phyloP scores from a whole-genome alignment of 2,888 invertebrate species.

The Ochlodes sylvanus region DNA sequence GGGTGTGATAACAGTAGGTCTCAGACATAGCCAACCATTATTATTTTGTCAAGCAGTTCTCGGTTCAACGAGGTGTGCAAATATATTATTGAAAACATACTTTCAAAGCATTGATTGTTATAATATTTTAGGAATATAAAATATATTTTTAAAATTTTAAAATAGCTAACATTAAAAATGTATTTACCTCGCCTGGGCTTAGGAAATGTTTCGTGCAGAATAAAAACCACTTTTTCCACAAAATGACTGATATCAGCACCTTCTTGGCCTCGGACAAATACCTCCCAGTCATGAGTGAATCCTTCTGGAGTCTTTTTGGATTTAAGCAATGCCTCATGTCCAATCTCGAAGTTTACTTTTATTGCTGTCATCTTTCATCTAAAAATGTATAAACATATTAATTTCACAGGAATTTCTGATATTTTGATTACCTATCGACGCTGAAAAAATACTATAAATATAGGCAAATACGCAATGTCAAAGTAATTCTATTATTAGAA shows the following conservation, averaged over 20 bases:
- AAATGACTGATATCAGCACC: slow-evolving; percentile 95
- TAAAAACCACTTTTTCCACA: slow-evolving; percentile 96
- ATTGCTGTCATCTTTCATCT: slow-evolving; percentile 71
- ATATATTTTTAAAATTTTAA: too few species aligned
- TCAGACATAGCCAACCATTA: too few species aligned
- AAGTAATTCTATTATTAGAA: slow-evolving; percentile 50
- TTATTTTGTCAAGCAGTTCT: too few species aligned
- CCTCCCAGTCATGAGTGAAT: slow-evolving; percentile 99
- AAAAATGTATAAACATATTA: slow-evolving; percentile 45
- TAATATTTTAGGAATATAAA: too few species aligned
- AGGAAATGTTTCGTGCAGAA: slow-evolving; percentile 95
- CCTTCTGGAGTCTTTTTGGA: slow-evolving; percentile 94
- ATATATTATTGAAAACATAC: too few species aligned
- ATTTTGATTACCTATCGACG: slow-evolving; percentile 38
- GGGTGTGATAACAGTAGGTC: too few species aligned
- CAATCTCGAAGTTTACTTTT: slow-evolving; percentile 94
- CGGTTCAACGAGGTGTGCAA: too few species aligned
- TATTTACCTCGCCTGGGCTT: slow-evolving; percentile 94
- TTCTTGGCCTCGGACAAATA: slow-evolving; percentile 95
- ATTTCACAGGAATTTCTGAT: slow-evolving; percentile 27
- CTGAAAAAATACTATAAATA: slow-evolving; percentile 42
- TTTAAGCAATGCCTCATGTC: slow-evolving; percentile 94
- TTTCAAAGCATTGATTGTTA: too few species aligned
- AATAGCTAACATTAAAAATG: background rate
- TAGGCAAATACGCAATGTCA: slow-evolving; percentile 42